Evolutionary conservation across 2,888 invertebrate genomes (phyloP).

Genomic region (Drosophila anomelani): DNA sequence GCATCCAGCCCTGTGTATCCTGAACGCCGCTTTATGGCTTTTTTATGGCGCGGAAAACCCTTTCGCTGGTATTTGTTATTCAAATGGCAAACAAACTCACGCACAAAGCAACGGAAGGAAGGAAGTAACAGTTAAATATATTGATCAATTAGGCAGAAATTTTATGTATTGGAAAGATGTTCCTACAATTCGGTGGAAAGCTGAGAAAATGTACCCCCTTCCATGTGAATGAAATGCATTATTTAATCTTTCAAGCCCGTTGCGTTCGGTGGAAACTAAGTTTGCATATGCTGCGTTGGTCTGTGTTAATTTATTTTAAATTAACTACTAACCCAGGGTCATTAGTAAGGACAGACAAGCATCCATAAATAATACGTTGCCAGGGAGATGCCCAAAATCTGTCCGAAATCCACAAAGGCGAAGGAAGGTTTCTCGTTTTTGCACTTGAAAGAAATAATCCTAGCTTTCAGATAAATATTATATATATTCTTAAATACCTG

Average conservation of each 20-base stretch:
- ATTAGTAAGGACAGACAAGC: conserved; percentile 24
- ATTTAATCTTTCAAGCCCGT: conserved; percentile 24
- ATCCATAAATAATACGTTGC: conserved; percentile 36
- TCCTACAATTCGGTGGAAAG: background rate
- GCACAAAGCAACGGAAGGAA: conserved; percentile 39
- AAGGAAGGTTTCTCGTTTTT: conserved; percentile 3
- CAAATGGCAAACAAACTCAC: conserved; percentile 57
- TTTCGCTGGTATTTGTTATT: conserved; percentile 63
- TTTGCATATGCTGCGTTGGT: conserved; percentile 22
- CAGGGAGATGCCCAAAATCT: conserved; percentile 30
- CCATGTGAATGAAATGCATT: background rate
- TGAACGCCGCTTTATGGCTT: conserved; percentile 33
- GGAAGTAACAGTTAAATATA: conserved; percentile 54
- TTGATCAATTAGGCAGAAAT: conserved; percentile 76
- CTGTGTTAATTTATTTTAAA: conserved; percentile 41
- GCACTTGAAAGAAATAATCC: background rate
- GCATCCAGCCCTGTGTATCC: conserved; percentile 44
- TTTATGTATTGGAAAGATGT: conserved; percentile 52
- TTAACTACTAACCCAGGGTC: conserved; percentile 27
- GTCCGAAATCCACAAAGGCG: conserved; percentile 14
- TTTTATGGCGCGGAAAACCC: conserved; percentile 75
- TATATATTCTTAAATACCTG: no score
- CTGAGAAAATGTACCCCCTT: background rate
- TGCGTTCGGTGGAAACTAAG: conserved; percentile 13
- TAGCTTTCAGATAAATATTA: background rate